A percentile compares a stretch with the other conserved stretches of the same genome.
Evolutionary conservation across 92 coral and sea anemone genomes (phyloP).

Genomic region (Porites lobata): DNA sequence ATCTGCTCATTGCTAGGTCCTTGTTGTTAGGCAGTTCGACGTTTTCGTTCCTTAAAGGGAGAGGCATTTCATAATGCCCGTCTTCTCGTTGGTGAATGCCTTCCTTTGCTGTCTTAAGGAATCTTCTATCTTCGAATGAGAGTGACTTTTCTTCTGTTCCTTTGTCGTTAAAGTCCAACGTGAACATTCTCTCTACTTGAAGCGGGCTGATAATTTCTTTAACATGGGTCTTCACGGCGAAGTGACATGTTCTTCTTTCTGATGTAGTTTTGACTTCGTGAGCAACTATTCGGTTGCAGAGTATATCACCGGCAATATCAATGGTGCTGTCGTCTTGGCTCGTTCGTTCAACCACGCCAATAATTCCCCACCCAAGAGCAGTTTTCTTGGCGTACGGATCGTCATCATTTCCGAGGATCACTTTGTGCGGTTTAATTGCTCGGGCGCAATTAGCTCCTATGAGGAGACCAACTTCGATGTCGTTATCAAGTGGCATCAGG

Average conservation of each 20-base stretch:
- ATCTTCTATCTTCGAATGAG: conserved; percentile 66
- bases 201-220: conserved; percentile 52
- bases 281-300: conserved; percentile 24
- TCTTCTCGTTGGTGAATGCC: conserved; percentile 52
- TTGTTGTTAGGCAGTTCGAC: conserved; percentile 50
- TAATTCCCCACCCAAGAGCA: too few relatives aligned
- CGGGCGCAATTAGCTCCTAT: too few relatives aligned
- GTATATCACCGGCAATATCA: not conserved
- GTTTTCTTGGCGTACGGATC: too few relatives aligned
- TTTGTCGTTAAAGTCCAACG: conserved; percentile 43
- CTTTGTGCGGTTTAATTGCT: too few relatives aligned
- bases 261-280: conserved; percentile 32
- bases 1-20: conserved; percentile 40
- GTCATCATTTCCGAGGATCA: too few relatives aligned
- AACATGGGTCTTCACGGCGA: conserved; percentile 42
- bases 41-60: conserved; percentile 31
- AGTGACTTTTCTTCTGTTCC: conserved; percentile 50
- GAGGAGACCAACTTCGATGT: too few relatives aligned
- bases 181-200: conserved; percentile 46
- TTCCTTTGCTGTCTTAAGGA: conserved; percentile 42
- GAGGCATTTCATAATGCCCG: conserved; percentile 69
- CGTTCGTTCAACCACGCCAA: conserved; percentile 32
- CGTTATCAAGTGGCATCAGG: too few relatives aligned
- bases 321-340: not conserved
- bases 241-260: conserved; percentile 28